phyloP scores from a whole-genome alignment of 2,797 vertebrate genomes.

The Squalus acanthias region DNA sequence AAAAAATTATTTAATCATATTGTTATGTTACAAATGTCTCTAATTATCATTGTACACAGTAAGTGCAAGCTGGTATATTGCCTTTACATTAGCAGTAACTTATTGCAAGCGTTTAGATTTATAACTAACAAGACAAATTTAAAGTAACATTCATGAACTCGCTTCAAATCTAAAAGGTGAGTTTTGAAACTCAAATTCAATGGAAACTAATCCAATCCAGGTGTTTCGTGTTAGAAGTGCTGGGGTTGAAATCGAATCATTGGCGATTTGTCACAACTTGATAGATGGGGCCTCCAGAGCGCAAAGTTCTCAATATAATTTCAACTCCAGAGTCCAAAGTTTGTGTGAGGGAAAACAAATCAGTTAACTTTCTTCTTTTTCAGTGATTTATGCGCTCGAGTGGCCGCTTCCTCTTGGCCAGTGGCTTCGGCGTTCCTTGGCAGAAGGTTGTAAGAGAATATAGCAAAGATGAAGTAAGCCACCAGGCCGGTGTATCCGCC shows the following conservation, averaged over 20 bases:
- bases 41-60: not conserved
- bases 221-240: not conserved
- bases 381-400: not conserved
- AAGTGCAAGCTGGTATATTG: not conserved
- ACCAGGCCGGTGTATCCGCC: conserved; percentile 64
- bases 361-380: not conserved
- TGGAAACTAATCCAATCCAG: not conserved
- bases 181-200: not conserved
- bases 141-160: not conserved
- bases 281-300: not conserved
- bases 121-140: not conserved
- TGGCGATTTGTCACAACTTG: not conserved
- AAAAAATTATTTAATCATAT: not conserved
- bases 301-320: not conserved
- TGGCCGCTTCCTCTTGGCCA: no score
- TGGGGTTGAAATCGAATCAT: not conserved
- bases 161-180: not conserved
- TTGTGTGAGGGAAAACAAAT: not conserved
- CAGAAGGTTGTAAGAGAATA: conserved; percentile 64
- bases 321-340: not conserved
- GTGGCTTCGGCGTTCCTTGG: conserved; percentile 52
- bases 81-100: not conserved
- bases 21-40: not conserved
- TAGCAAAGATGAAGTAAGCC: conserved; percentile 58
- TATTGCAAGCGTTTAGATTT: not conserved